Base-by-base conservation (phyloP, 2,113 vertebrate genomes). In the Microtus pennsylvanicus region DNA sequence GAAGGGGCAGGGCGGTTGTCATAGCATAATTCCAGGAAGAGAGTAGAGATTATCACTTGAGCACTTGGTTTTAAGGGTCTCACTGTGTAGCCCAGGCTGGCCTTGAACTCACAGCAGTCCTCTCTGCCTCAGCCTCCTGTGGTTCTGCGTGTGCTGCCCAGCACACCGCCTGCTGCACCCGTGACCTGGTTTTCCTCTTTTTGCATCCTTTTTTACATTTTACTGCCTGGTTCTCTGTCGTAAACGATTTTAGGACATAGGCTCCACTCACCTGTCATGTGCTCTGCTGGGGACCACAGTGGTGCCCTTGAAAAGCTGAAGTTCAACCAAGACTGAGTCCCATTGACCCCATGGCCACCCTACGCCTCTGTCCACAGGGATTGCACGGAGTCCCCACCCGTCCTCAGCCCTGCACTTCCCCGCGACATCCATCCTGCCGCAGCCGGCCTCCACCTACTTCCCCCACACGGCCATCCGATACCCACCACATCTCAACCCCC, bases 331-430 rank as follows among this genome's bases (percentile, higher is more conserved):
- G 33, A 3, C 50, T 58, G 14, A 3, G 55, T 26, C 11, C 22
- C 80, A 2, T 13, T 17, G 78, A 11, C 33, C 47, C 28, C 28
- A 9, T 97, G 90, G 97, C 74, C 4, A 0, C 30, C 0, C 5
- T 4, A 11, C 2, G 0, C 5, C 0, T 17, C 91, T n/a, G 10
- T 81, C 21, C 10, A 0, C 98, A 99, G 99, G 99, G 97, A 99
- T 99, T 21, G 98, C 99, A 91, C 98, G 99, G 97, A 99, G 99
- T 97, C 99, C 99, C 0, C 99, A 99, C 98, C 99, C 99, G 0
- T 99, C 99, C 33, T 99, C 99, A 4, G 99, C 99, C 65, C 99
- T 99, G 97, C 99, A 99, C 98, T 99, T 99, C 97, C 99, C 99
- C 52, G 98, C 99, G 7, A 99, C 99, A 12, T 99, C 99, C 95